phyloP scores from a whole-genome alignment of 2,797 vertebrate species.

The Parauchenoglanis punctatus region DNA sequence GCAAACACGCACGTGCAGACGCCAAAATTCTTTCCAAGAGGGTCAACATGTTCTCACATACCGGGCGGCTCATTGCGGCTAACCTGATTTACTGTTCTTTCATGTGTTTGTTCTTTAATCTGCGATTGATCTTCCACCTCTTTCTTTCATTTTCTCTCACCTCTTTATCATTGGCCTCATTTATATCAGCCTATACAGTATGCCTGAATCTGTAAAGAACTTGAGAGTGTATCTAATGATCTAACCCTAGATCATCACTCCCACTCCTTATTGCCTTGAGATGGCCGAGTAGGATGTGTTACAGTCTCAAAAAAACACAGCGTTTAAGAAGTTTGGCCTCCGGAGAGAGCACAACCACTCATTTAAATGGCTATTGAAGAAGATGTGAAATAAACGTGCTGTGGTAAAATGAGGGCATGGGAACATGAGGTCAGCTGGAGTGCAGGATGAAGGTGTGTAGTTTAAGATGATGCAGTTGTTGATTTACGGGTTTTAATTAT shows the following conservation, averaged over 20 bases:
- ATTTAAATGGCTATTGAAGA: background rate
- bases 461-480: background rate
- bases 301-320: background rate
- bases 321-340: background rate
- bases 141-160: slow-evolving; percentile 27
- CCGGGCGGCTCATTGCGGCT: background rate
- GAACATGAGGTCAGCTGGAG: background rate
- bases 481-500: background rate
- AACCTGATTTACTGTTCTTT: slow-evolving; percentile 9
- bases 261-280: background rate
- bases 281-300: slow-evolving; percentile 15
- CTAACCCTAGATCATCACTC: slow-evolving; percentile 24
- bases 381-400: background rate
- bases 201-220: background rate
- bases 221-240: background rate
- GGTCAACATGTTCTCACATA: background rate
- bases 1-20: background rate
- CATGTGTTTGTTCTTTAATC: slow-evolving; percentile 11
- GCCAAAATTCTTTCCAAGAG: slow-evolving; percentile 12
- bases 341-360: background rate
- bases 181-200: slow-evolving; percentile 2
- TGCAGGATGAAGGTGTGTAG: background rate
- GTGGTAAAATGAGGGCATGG: background rate
- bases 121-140: slow-evolving; percentile 29
- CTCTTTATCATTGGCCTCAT: slow-evolving; percentile 1